phyloP scores from a whole-genome alignment of 2,797 vertebrate genomes.

The Takifugu ocellatus region DNA sequence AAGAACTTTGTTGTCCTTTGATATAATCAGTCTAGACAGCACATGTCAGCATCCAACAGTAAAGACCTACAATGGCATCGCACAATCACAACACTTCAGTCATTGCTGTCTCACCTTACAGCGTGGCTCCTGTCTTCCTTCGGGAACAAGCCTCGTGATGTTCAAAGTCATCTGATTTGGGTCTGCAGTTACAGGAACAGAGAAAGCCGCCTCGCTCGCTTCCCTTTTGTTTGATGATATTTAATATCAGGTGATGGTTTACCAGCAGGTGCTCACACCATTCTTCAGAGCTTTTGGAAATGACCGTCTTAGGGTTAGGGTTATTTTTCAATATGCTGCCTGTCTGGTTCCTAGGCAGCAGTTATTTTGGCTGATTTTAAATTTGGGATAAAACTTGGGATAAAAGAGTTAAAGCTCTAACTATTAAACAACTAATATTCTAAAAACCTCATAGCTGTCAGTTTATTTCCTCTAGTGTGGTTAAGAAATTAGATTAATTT shows the following conservation, averaged over 20 bases:
- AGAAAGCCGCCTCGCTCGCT: slow-evolving; percentile 38
- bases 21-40: slow-evolving; percentile 49
- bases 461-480: slow-evolving; percentile 19
- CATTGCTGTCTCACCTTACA: slow-evolving; percentile 65
- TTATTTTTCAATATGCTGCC: neutral
- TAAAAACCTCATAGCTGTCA: neutral
- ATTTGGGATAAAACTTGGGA: no score
- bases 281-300: neutral
- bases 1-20: slow-evolving; percentile 24
- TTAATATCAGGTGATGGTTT: slow-evolving; percentile 27
- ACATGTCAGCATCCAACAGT: slow-evolving; percentile 63
- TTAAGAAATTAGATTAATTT: slow-evolving; percentile 19
- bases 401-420: no score
- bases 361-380: no score
- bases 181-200: slow-evolving; percentile 43
- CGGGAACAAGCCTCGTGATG: slow-evolving; percentile 61
- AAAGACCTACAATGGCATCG: slow-evolving; percentile 46
- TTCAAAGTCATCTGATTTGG: slow-evolving; percentile 72
- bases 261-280: slow-evolving; percentile 35
- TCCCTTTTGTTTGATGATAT: slow-evolving; percentile 5
- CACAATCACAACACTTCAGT: slow-evolving; percentile 48
- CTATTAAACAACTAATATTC: neutral
- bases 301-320: neutral
- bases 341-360: neutral
- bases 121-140: slow-evolving; percentile 62